Percentiles rank a stretch among this genome's conserved stretches.
phyloP scores from a whole-genome alignment of 2,113 vertebrate species.

The Seriola rivoliana region DNA sequence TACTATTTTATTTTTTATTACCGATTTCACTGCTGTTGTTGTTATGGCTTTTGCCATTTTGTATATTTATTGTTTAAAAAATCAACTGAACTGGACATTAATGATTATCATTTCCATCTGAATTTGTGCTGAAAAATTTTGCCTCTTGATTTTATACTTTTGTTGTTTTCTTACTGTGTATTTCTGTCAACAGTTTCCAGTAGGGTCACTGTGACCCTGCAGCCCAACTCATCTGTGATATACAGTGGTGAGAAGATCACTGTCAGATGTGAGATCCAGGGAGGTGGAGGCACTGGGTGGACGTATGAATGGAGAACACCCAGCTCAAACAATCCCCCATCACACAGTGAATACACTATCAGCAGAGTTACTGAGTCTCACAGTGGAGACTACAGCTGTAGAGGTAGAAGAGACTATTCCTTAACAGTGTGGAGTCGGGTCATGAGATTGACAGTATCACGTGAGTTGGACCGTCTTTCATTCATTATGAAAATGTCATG shows the following conservation, averaged over 20 bases:
- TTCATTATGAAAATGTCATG: too few relatives aligned
- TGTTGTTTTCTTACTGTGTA: too few relatives aligned
- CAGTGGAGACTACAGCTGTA: not conserved
- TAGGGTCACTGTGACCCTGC: not conserved
- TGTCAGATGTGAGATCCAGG: not conserved
- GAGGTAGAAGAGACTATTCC: not conserved
- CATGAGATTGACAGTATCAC: not conserved
- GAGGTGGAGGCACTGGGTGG: conserved; percentile 6
- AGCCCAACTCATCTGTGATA: not conserved
- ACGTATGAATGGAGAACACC: not conserved
- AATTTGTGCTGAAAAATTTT: too few relatives aligned
- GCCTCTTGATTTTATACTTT: too few relatives aligned
- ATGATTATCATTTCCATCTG: too few relatives aligned
- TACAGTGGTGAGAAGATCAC: not conserved
- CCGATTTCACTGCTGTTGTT: too few relatives aligned
- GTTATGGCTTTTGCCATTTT: too few relatives aligned
- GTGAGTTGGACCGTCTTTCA: not conserved
- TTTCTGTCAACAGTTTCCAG: too few relatives aligned
- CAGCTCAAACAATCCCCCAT: not conserved
- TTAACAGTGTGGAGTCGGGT: not conserved
- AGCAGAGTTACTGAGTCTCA: not conserved
- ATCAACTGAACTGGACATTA: too few relatives aligned
- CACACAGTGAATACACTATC: not conserved
- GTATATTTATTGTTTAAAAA: too few relatives aligned
- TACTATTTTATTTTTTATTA: too few relatives aligned